Evolutionary conservation across 2,797 vertebrate species (phyloP), one percentile per base, ranked within the genome.

Genomic region (Psittacula derbiana): DNA sequence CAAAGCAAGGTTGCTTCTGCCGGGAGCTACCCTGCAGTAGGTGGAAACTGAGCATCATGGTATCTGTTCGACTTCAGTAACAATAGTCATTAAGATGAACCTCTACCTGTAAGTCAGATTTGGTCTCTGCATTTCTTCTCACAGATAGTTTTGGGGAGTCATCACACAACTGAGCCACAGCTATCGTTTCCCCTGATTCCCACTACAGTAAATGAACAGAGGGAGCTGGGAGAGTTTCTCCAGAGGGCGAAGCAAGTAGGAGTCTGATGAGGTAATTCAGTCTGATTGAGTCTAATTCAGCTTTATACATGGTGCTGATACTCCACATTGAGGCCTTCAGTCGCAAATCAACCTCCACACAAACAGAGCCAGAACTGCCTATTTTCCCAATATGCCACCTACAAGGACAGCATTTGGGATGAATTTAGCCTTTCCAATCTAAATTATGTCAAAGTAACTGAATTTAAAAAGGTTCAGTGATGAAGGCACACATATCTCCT

Each of bases 291-390:
- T 43, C 44, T 49, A 20, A 47, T 25, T 20, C 81, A 67, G 20
- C n/a, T 38, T 38, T 38, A 6, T 9, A 23, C 1, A 14, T 20
- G 18, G 30, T 49, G 28, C 24, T 31, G 13, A 43, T 60, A 31
- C 13, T 24, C 25, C 57, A 38, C 14, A 19, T 8, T 8, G 70
- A 74, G n/a, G 33, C 52, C 23, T 44, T 41, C 20, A 60, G 19
- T 24, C 1, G 0, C 52, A 30, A 20, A 20, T 7, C 61, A 53
- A 1, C 18, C 25, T 47, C 38, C 20, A 21, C 40, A 10, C 20
- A 12, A 20, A 24, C 25, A 72, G 58, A 71, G 40, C 16, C 52
- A 46, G 24, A 88, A 50, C 2, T 2, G 5, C 25, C 33, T 19
- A 1, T 44, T 43, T 33, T 52, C 53, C 60, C 61, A 15, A 4